These are phyloP conservation scores for Troides oblongomaculatus DNA, from an alignment of 2,888 invertebrate species.

Conservation along the genomic window DNA sequence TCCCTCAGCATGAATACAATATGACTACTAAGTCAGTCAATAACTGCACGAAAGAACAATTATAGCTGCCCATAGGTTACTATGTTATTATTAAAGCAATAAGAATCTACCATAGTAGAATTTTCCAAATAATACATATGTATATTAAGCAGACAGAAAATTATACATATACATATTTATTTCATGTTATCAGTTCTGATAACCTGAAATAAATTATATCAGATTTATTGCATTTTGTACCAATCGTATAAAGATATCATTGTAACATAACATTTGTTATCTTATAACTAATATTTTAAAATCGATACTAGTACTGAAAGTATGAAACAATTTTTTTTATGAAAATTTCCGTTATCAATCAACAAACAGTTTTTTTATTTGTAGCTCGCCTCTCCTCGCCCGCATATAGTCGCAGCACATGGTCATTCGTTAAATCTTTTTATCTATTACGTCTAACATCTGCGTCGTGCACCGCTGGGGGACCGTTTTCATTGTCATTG, in stretches of 20 bases:
- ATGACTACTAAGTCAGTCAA: no score
- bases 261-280: not conserved
- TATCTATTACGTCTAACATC: conserved; percentile 41
- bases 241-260: not conserved
- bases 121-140: no score
- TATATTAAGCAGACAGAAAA: no score
- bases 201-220: not conserved
- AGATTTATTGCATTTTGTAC: not conserved
- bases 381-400: conserved; percentile 9
- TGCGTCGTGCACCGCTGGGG: conserved; percentile 40
- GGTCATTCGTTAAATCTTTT: conserved; percentile 42
- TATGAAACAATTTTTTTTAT: not conserved
- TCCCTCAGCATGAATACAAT: no score
- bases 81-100: no score
- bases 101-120: no score
- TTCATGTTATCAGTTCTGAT: no score
- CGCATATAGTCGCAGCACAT: conserved; percentile 39
- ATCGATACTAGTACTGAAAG: not conserved
- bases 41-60: no score
- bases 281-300: not conserved
- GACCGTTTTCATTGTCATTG: conserved; percentile 43
- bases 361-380: conserved; percentile 13
- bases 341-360: conserved; percentile 6
- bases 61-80: no score
- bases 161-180: no score